Base-by-base conservation (phyloP, 1,140 invertebrate species). In the Drosophila orena region DNA sequence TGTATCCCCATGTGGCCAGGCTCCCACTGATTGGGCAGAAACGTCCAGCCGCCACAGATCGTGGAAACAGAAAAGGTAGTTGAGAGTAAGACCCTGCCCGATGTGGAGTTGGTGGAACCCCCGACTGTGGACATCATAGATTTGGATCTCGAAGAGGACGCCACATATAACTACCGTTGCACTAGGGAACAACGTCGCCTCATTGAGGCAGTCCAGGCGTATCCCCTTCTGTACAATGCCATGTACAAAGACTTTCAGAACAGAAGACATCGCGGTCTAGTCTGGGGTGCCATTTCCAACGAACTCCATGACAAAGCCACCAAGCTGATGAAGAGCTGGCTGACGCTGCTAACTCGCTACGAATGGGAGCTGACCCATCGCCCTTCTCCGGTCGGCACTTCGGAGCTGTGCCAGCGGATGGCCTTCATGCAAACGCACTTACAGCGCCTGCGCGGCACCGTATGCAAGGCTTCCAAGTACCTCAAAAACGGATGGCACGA, bases 321-420 rank as follows among this genome's bases (percentile, higher is more conserved):
- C 10, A 91, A 91, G 64, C 55, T 91, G 3, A 91, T 91, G 68
- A 91, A 91, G 53, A 54, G 14, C 7, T 91, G 90, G 90, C 43
- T 91, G 3, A 72, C 65, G 11, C 50, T 91, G 11, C 42, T 47
- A 24, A 88, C 75, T 0, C 90, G 85, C 59, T 90, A 72, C 54
- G 90, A 91, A 35, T 91, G 90, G 90, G 79, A 91, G 55, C 6
- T 88, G 10, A 5, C 7, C 2, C 24, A 58, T 0, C 7, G 17
- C 0, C n/a, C 12, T 1, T 17, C 2, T 8, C 20, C 3, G 5
- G 2, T 14, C 4, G 38, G 0, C 11, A 60, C n/a, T 24, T 83
- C 37, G 1, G 60, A 75, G 5, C 52, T 73, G n/a, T 30, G 40
- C 20, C 40, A 75, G 6, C 7, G 53, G 7, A 56, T 75, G 38